Conservation (phyloP, 2,888 invertebrate genomes). For the Chelonus formosanus region DNA sequence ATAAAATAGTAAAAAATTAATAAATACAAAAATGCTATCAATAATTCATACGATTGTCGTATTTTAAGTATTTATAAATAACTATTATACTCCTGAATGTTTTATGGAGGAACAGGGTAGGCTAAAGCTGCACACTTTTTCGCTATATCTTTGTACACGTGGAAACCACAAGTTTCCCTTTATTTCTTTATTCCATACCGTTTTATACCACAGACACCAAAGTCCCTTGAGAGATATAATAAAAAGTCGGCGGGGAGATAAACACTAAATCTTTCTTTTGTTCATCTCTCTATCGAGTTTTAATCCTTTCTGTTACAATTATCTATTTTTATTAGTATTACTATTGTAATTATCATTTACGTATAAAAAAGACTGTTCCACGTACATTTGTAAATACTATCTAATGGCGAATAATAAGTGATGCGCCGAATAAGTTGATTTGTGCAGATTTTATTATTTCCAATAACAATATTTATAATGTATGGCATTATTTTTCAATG, state of each 20-base stretch:
- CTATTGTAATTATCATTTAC: slow-evolving; percentile 5
- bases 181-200: slow-evolving; percentile 1
- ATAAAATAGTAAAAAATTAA: background rate
- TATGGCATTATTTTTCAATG: slow-evolving; percentile 64
- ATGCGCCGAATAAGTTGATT: slow-evolving; percentile 60
- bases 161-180: slow-evolving; percentile 14
- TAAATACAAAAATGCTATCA: no score
- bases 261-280: slow-evolving; percentile 8
- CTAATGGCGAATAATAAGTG: slow-evolving; percentile 54
- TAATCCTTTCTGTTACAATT: background rate
- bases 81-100: slow-evolving; percentile 51
- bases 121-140: slow-evolving; percentile 58
- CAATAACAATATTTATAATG: slow-evolving; percentile 43
- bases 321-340: slow-evolving; percentile 1
- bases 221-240: slow-evolving; percentile 11
- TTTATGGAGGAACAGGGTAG: slow-evolving; percentile 63
- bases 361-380: slow-evolving; percentile 23
- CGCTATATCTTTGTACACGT: slow-evolving; percentile 47
- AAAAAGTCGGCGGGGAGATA: slow-evolving; percentile 8
- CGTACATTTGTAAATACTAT: slow-evolving; percentile 51
- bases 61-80: slow-evolving; percentile 16
- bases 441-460: slow-evolving; percentile 64
- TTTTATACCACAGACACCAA: slow-evolving; percentile 18
- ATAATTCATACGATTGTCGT: no score
- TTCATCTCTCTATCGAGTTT: slow-evolving; percentile 10